Evolutionary conservation across 2,888 invertebrate genomes (phyloP).

Genomic region (Asteroscopus sphinx): DNA sequence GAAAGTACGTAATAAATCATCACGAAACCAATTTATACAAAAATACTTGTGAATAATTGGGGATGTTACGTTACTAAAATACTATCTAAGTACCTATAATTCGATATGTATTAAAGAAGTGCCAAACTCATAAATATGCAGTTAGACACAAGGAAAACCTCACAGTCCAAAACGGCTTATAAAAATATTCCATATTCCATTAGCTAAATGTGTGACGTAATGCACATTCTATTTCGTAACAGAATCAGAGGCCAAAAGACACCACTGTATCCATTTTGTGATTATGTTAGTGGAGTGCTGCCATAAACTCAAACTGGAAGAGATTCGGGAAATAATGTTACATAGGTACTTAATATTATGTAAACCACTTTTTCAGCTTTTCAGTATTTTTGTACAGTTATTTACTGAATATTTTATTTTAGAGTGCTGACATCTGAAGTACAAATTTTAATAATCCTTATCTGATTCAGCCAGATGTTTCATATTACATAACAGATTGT

Average conservation of each 20-base stretch:
- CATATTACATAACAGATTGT: too few relatives aligned
- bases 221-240: conserved; percentile 70
- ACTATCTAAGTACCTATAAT: too few relatives aligned
- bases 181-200: conserved; percentile 72
- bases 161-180: conserved; percentile 42
- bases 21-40: too few relatives aligned
- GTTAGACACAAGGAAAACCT: conserved; percentile 44
- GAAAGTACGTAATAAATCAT: too few relatives aligned
- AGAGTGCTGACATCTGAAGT: too few relatives aligned
- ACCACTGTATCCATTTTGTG: conserved; percentile 69
- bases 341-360: not conserved
- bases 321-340: conserved; percentile 13
- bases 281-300: conserved; percentile 62
- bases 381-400: too few relatives aligned
- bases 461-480: too few relatives aligned
- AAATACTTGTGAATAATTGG: too few relatives aligned
- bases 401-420: too few relatives aligned
- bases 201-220: conserved; percentile 71
- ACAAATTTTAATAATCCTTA: too few relatives aligned
- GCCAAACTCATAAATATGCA: conserved; percentile 39
- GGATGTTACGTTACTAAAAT: too few relatives aligned
- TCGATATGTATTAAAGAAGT: conserved; percentile 19
- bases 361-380: too few relatives aligned
- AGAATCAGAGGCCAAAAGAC: conserved; percentile 70
- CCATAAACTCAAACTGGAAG: conserved; percentile 50